Evolutionary conservation across 2,888 invertebrate species (phyloP), one percentile per base, ranked within the genome.

Genomic region (Aquatica leii): DNA sequence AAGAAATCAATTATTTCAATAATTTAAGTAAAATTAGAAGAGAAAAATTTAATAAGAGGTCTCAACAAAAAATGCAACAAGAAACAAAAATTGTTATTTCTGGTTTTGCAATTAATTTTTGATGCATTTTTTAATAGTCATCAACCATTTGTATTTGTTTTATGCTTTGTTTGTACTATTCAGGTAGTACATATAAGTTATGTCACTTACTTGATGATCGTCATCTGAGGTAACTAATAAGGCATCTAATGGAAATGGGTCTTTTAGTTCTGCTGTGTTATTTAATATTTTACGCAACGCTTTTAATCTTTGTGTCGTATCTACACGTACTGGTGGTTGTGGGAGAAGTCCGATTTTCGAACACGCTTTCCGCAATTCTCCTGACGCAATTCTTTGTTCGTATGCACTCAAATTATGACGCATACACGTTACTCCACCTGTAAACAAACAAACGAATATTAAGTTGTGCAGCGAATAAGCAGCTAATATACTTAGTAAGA

Each of bases 141-240:
- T n/a, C n/a, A n/a, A n/a, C n/a, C n/a, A n/a, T n/a, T n/a, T n/a
- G n/a, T n/a, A n/a, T n/a, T n/a, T n/a, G n/a, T n/a, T n/a, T n/a
- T n/a, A n/a, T n/a, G n/a, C n/a, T n/a, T n/a, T n/a, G n/a, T n/a
- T n/a, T n/a, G n/a, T n/a, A n/a, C n/a, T n/a, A n/a, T n/a, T n/a
- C n/a, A n/a, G n/a, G n/a, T n/a, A n/a, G n/a, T n/a, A n/a, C n/a
- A n/a, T n/a, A n/a, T n/a, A n/a, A n/a, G n/a, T n/a, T n/a, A n/a
- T n/a, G 20, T 21, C 24, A 64, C 58, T 58, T 80, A 91, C 91
- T 86, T 91, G 89, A 82, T 94, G 94, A 74, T 92, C 93, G 77
- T 94, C 94, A 64, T 87, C 89, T 54, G 89, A 90, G 52, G 93
- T 90, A 55, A 94, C 82, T 56, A 94, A 85, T 72, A 92, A 93